Base-by-base conservation (phyloP, 1,140 invertebrate genomes). In the Ectropis grisescens region DNA sequence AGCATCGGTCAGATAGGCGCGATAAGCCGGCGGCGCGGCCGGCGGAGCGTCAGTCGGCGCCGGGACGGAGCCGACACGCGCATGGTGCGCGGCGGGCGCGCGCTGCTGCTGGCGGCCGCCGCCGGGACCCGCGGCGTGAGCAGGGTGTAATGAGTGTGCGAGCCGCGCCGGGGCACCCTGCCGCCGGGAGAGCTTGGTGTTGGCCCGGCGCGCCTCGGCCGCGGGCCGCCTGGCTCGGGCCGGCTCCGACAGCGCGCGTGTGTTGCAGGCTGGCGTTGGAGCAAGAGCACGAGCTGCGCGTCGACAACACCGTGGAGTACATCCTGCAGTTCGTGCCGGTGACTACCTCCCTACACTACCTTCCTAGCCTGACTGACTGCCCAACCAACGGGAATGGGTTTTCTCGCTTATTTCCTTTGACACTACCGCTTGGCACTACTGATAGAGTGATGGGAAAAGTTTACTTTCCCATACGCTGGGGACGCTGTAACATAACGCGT, bases 261-360 rank as follows among this genome's bases (percentile, higher is more conserved):
- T 38, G 28, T 6, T 24, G 13, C 56, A 72, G 68, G 32, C 23
- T 70, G 33, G 24, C 37, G 11, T 62, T 62, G 32, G 62, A 68
- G 32, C 46, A 54, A 23, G 33, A 53, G 12, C 44, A 67, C 42
- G 31, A 30, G 38, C 37, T 74, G 37, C 33, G 32, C 1, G 51
- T 78, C n/a, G 58, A 70, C 45, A 35, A 29, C 26, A 48, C 49
- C 29, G 45, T 68, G 9, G 72, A 78, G 35, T 74, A 62, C 37
- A 62, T 78, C 22, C 24, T 71, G 15, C 50, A 61, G 5, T 71
- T 78, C 11, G 47, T 42, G 19, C 58, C 57, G 47, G 70, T 75
- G 27, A 68, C 56, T 56, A 2, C 1, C 13, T 7, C 9, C 13
- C 1, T 9, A n/a, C n/a, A n/a, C n/a, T n/a, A n/a, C n/a, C 9